phyloP scores from a whole-genome alignment of 2,888 invertebrate species.

The Hypercompe scribonia region DNA sequence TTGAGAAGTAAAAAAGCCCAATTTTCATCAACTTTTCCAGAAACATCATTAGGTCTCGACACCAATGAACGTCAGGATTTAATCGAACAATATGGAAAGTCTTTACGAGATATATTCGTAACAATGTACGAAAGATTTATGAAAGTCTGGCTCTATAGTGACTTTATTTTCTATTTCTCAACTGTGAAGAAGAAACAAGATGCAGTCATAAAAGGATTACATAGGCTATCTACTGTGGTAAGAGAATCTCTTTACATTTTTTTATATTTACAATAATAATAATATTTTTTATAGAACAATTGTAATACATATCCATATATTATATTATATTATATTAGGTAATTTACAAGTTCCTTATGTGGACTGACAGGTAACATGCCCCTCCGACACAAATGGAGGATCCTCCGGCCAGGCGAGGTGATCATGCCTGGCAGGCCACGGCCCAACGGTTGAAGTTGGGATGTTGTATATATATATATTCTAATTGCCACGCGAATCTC shows the following conservation, averaged over 20 bases:
- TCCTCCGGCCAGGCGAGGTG: too few relatives aligned
- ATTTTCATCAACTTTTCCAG: constrained; percentile 35
- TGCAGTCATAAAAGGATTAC: constrained; percentile 45
- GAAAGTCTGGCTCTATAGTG: constrained; percentile 51
- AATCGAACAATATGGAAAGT: constrained; percentile 47
- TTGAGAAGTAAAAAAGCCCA: neutral
- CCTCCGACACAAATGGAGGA: too few relatives aligned
- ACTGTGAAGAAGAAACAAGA: constrained; percentile 52
- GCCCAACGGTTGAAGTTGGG: too few relatives aligned
- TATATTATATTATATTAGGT: too few relatives aligned
- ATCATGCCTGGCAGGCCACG: too few relatives aligned
- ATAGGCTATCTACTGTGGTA: constrained; percentile 53
- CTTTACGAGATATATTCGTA: constrained; percentile 46
- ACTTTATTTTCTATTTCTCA: constrained; percentile 46
- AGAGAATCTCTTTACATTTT: neutral
- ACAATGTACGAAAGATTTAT: constrained; percentile 50
- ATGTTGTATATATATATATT: too few relatives aligned
- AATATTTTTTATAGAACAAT: too few relatives aligned
- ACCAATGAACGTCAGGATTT: constrained; percentile 46
- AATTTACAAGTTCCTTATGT: too few relatives aligned
- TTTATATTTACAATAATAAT: too few relatives aligned
- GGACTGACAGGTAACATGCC: too few relatives aligned
- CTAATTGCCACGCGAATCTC: too few relatives aligned
- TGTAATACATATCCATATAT: too few relatives aligned
- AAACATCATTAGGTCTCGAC: constrained; percentile 53